Base-by-base conservation (phyloP, 2,888 invertebrate genomes). In the Dione juno region DNA sequence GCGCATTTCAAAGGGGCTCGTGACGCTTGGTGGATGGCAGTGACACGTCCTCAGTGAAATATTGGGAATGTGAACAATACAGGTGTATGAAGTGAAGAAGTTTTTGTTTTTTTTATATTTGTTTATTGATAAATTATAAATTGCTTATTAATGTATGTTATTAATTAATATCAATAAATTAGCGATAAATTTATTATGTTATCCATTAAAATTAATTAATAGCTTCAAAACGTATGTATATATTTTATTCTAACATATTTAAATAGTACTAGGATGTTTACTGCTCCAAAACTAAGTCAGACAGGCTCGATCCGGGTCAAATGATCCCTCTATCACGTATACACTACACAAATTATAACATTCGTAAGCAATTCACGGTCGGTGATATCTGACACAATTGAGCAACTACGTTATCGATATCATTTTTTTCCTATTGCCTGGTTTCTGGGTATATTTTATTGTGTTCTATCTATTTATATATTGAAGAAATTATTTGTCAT, bases 291-390 rank as follows among this genome's bases (percentile, higher is more conserved):
- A 64, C 6, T 50, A 40, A 52, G 40, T 40, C 64, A 37, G n/a
- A 52, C 16, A 64, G 13, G 28, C 37, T 1, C 19, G 19, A 61
- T 53, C 61, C 61, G 66, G 70, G 70, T 43, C 61, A 61, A 43
- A 19, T 43, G 59, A 28, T 37, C 19, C 52, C 40, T 41, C n/a
- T 21, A 53, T 50, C 41, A 70, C 65, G 67, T 70, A 70, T 48
- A 61, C 69, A 66, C 70, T 70, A 70, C 53, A 61, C 67, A 65
- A 70, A 43, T 16, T 35, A 14, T 21, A 67, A 35, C 66, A 37
- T 48, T 54, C 65, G 72, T 57, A 16, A 57, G 16, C 37, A 57
- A 57, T 74, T 76, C 78, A 73, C 73, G 75, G 72, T 64, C 64
- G 70, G 40, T 69, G 75, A 75, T 74, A 70, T 74, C 19, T 52